Evolutionary conservation across 2,888 invertebrate species (phyloP).

Genomic region (Troides aeacus): DNA sequence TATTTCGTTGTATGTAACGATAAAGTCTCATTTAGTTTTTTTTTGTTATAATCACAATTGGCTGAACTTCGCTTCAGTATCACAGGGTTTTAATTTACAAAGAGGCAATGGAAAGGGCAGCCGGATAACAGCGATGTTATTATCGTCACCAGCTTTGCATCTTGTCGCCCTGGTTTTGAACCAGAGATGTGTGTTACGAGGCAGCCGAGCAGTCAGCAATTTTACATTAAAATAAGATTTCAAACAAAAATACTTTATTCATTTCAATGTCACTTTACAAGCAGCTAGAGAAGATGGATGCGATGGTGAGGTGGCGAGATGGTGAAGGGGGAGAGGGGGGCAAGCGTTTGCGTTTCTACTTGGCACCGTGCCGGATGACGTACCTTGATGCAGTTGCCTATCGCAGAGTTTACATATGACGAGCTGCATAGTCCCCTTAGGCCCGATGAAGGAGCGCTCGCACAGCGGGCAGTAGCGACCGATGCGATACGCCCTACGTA

Average conservation of each 20-base stretch:
- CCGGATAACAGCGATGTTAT: no score
- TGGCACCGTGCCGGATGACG: slow-evolving; percentile 51
- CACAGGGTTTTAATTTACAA: no score
- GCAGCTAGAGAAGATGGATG: slow-evolving; percentile 6
- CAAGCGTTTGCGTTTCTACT: slow-evolving; percentile 36
- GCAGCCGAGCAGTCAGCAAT: no score
- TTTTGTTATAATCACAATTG: no score
- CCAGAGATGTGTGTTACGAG: no score
- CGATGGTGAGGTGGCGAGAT: neutral
- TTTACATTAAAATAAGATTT: no score
- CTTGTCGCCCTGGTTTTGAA: no score
- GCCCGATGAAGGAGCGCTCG: slow-evolving; percentile 84
- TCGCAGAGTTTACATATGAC: slow-evolving; percentile 81
- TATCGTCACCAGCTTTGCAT: no score
- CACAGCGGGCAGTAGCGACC: slow-evolving; percentile 87
- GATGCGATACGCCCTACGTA: slow-evolving; percentile 84
- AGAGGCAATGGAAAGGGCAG: no score
- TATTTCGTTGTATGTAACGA: no score
- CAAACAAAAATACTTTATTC: neutral
- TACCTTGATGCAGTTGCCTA: slow-evolving; percentile 80
- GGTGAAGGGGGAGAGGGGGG: slow-evolving; percentile 2
- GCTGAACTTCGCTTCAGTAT: no score
- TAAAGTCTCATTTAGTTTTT: no score
- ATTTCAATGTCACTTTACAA: slow-evolving; percentile 16
- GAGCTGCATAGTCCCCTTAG: slow-evolving; percentile 84